Evolutionary conservation across 2,113 vertebrate genomes (phyloP), one percentile per base, ranked within the genome.

Genomic region (Serranochromis macrocephalus): DNA sequence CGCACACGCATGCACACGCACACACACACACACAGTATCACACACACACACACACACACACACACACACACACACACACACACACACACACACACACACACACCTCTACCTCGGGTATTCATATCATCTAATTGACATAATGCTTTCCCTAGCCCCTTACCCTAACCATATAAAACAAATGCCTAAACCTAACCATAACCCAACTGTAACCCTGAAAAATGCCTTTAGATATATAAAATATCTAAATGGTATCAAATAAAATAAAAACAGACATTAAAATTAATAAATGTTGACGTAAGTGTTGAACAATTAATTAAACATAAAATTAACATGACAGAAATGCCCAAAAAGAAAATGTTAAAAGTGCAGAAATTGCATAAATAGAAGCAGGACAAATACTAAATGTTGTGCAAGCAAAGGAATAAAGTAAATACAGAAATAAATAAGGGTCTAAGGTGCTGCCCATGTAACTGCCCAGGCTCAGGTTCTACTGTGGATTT

Each of bases 321-420:
- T 61, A 11, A 33, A 63, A 63, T 33, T 10, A 63, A 7, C 57
- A 33, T 1, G 38, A 71, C n/a, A 1, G 3, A 45, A 45, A 73
- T 14, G n/a, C 21, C 5, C 13, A 45, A 0, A 13, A 21, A 26
- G 2, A 68, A 68, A n/a, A n/a, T 21, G n/a, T 38, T 21, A 40
- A 42, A 71, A 42, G n/a, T 4, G 66, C 12, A 2, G 66, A 68
- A 45, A 42, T 14, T 4, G 38, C 38, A 45, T 26, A 42, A 45
- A 73, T 26, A 4, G 24, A 45, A 73, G 21, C 68, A 45, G 68
- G 38, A 73, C 2, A 10, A 73, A 45, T 11, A 17, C 8, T 17
- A 45, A 14, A 3, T 45, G 40, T 24, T 71, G 66, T 1, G 0
- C 1, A 68, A 40, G 2, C 19, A 40, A 21, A 21, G 8, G 12